Conservation (phyloP, 1,140 invertebrate species). For the Nebria ingens region DNA sequence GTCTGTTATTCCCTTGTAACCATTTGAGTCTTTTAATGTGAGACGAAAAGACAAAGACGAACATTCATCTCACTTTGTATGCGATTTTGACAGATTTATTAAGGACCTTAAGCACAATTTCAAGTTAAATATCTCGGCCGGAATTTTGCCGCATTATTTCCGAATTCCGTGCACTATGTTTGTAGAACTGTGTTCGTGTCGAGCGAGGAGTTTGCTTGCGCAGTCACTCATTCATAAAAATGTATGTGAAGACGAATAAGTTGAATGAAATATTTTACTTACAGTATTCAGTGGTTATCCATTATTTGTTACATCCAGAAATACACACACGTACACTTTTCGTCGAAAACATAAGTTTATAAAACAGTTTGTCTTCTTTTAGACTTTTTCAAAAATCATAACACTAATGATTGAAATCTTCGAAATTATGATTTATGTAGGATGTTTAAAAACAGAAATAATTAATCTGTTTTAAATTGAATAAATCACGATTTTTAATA, state of each 20-base stretch:
- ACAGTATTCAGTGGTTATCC: neutral
- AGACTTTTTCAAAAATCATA: no score
- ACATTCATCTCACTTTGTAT: neutral
- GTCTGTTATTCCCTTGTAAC: no score
- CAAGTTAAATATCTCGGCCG: neutral
- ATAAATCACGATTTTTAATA: no score
- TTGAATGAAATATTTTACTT: neutral
- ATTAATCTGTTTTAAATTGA: no score
- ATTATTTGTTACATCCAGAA: neutral
- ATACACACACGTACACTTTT: no score
- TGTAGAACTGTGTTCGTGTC: neutral
- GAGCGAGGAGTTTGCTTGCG: neutral
- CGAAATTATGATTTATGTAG: no score
- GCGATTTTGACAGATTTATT: conserved; percentile 5
- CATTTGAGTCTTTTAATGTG: no score
- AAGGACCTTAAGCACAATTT: neutral
- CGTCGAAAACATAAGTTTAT: no score
- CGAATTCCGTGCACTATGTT: neutral
- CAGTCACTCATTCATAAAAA: neutral
- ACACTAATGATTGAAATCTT: no score
- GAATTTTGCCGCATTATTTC: neutral
- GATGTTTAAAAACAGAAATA: no score
- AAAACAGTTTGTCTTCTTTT: no score
- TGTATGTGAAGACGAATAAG: neutral
- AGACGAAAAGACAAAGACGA: conserved; percentile 1